Conservation (phyloP, 1,140 invertebrate genomes). For the Heliconius nattereri region DNA sequence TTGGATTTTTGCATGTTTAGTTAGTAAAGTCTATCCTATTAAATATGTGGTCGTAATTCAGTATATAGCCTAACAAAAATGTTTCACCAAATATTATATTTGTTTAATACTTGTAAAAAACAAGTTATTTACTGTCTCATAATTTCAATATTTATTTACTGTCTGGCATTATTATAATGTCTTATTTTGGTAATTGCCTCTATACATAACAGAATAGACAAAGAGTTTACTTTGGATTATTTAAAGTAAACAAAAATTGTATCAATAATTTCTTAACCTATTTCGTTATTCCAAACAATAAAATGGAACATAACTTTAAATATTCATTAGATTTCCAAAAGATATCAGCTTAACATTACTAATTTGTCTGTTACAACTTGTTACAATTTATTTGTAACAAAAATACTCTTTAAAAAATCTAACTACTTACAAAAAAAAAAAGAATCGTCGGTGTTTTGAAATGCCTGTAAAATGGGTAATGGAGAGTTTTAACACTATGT, state of each 20-base stretch:
- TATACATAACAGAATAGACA: neutral
- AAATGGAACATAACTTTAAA: neutral
- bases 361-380: neutral
- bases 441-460: no score
- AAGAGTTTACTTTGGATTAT: neutral
- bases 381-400: neutral
- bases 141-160: neutral
- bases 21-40: no score
- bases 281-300: neutral
- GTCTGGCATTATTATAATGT: neutral
- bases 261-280: neutral
- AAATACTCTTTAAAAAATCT: neutral
- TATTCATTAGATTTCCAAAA: conserved; percentile 1
- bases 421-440: no score
- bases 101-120: neutral
- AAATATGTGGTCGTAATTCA: no score
- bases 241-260: neutral
- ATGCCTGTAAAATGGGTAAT: no score
- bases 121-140: neutral
- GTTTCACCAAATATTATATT: no score
- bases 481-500: no score
- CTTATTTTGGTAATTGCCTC: neutral
- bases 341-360: neutral
- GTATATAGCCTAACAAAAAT: no score
- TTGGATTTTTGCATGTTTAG: no score